Evolutionary conservation across 2,113 vertebrate species (phyloP).

Genomic region (Gymnorhina tibicen): DNA sequence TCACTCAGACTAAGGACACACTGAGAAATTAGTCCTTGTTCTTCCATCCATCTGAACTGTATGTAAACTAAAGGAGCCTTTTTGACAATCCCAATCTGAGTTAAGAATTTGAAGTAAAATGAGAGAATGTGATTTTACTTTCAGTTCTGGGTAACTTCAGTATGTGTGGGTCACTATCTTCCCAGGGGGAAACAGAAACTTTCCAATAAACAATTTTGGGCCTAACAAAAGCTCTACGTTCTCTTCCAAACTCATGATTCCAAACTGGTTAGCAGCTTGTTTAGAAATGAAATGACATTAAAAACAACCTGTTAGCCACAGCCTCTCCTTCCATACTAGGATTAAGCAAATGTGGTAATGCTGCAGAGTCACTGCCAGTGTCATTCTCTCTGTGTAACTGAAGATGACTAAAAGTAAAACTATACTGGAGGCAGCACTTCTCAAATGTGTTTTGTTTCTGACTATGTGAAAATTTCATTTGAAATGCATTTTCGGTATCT

Average conservation of each 20-base stretch:
- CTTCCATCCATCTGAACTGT: background rate
- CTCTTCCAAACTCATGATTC: background rate
- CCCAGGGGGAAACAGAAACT: background rate
- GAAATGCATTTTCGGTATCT: background rate
- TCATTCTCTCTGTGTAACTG: background rate
- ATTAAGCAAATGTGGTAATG: constrained; percentile 12
- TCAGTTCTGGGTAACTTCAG: background rate
- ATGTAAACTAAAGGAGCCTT: background rate
- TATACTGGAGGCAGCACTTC: background rate
- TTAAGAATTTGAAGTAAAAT: background rate
- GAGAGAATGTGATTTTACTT: background rate
- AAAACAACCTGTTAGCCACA: background rate
- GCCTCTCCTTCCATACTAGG: constrained; percentile 11
- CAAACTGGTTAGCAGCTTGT: background rate
- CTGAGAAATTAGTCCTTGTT: background rate
- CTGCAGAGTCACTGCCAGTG: background rate
- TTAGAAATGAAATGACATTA: background rate
- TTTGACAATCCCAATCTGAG: background rate
- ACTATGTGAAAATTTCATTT: background rate
- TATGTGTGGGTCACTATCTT: background rate
- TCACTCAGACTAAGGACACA: background rate
- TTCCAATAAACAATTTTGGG: background rate
- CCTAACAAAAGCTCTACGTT: background rate
- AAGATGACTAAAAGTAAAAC: constrained; percentile 19
- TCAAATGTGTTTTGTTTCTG: background rate